Base-by-base conservation (phyloP, 2,888 invertebrate species). In the Watsonalla cultraria region DNA sequence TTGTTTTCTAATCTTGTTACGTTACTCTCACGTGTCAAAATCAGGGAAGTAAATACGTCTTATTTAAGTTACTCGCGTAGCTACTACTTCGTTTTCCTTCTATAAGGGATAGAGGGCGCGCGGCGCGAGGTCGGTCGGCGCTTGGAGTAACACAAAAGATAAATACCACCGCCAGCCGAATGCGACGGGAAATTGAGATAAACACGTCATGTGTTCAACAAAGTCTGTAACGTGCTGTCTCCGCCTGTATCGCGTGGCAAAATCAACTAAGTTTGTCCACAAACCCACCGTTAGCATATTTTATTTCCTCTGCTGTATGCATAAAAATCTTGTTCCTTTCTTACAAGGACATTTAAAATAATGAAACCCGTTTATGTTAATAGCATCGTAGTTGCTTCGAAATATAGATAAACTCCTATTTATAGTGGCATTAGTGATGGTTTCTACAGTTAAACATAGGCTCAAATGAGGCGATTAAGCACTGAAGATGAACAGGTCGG, bases 401-500 rank as follows among this genome's bases (percentile, higher is more conserved):
- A 24, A 24, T 24, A 24, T 24, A 24, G 4, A 24, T 24, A 24
- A 24, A 24, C 24, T 24, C 68, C 67, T 56, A 56, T 61, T 66
- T 57, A 64, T 72, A 79, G 78, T 59, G 57, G 54, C 66, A 65
- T 64, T 70, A 69, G 74, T 69, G 63, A 77, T 77, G 75, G 71
- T 66, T 72, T 67, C 65, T 59, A 61, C 60, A 64, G 66, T 78
- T 68, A 78, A 75, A 83, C 80, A 77, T 82, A 82, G 81, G 79
- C 77, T 82, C 86, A 82, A 88, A 90, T 90, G 90, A 85, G 82
- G 82, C 85, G 78, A 80, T 78, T 81, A 74, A 80, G 74, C 80
- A 73, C 78, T 84, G 80, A 90, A 90, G 82, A 90, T 90, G 90
- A 90, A 88, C 90, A 86, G 90, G 86, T 81, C 88, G 84, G 88